These are phyloP conservation scores for Ochotona princeps DNA, from an alignment of 2,113 vertebrate species.

Conservation along the genomic window DNA sequence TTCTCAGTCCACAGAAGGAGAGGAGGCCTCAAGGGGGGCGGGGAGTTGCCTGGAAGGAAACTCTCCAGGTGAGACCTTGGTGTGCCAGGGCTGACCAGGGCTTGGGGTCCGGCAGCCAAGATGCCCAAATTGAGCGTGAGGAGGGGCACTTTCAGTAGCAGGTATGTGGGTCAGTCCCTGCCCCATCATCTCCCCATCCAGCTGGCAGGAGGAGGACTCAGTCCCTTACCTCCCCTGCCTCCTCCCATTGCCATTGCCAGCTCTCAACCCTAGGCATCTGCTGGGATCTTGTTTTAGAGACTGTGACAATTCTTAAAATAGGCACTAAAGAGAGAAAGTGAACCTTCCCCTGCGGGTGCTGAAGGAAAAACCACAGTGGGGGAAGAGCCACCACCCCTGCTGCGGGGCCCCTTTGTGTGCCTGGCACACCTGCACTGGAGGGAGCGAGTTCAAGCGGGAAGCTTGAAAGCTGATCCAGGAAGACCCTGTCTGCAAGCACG, in stretches of 20 bases:
- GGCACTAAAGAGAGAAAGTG: neutral
- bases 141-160: fast-evolving
- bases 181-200: neutral
- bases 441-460: neutral
- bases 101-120: neutral
- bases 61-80: no score
- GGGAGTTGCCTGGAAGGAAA: neutral
- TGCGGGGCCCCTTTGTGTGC: neutral
- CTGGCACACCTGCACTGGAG: fast-evolving
- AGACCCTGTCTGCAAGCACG: neutral
- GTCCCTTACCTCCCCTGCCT: neutral
- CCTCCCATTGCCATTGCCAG: neutral
- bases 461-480: neutral
- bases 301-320: conserved; percentile 36
- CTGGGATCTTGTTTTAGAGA: conserved; percentile 37
- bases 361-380: neutral
- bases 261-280: neutral
- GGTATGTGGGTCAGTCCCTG: no score
- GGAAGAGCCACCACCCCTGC: neutral
- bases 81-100: fast-evolving
- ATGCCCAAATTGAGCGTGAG: fast-evolving
- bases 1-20: neutral
- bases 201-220: neutral
- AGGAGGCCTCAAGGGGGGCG: fast-evolving
- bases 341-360: neutral